These are phyloP conservation scores for Podarcis raffonei DNA, from an alignment of 2,113 vertebrate genomes.

Conservation along the genomic window DNA sequence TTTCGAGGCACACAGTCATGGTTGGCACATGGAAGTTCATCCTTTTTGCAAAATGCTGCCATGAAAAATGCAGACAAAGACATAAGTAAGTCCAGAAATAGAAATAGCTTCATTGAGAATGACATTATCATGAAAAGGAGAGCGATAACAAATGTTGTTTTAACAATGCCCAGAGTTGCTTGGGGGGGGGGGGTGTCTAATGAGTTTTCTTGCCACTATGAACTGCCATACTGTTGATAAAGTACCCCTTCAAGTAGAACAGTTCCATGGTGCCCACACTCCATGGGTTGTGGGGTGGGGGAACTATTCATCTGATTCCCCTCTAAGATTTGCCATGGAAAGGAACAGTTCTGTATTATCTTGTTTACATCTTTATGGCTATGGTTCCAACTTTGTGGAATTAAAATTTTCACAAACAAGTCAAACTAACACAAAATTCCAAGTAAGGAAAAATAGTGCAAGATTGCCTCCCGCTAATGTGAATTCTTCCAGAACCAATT, in stretches of 20 bases:
- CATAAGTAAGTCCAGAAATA: not conserved
- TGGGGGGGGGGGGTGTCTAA: not conserved
- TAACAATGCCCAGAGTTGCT: not conserved
- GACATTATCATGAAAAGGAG: not conserved
- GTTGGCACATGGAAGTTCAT: conserved; percentile 88
- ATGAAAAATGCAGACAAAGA: conserved; percentile 33
- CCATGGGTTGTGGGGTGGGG: no score
- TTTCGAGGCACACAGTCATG: conserved; percentile 88
- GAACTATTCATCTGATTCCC: not conserved
- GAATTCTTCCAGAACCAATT: not conserved
- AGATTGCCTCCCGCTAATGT: not conserved
- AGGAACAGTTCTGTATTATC: not conserved
- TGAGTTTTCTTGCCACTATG: not conserved
- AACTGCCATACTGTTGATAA: not conserved
- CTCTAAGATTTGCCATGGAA: not conserved
- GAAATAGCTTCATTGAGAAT: not conserved
- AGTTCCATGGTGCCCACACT: not conserved
- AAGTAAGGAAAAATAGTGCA: conserved; percentile 5
- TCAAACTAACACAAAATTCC: not conserved
- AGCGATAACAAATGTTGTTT: not conserved
- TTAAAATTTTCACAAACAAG: not conserved
- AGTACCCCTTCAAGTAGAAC: not conserved
- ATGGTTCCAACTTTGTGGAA: not conserved
- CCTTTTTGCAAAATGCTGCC: conserved; percentile 85
- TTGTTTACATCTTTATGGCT: not conserved